These are phyloP conservation scores for Phalacrocorax aristotelis DNA, from an alignment of 2,113 vertebrate genomes.

Conservation along the genomic window DNA sequence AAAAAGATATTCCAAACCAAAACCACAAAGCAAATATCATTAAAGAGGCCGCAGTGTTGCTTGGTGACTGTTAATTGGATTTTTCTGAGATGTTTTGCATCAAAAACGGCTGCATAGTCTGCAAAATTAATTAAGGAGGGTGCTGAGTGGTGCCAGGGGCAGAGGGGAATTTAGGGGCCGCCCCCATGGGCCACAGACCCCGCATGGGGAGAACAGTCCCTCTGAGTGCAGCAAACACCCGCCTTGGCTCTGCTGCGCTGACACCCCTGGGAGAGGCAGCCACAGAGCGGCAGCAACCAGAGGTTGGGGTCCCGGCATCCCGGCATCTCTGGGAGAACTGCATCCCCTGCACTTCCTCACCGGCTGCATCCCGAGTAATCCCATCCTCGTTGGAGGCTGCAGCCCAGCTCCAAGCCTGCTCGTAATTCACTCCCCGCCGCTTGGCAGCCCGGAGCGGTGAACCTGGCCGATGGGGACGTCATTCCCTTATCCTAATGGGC, in stretches of 20 bases:
- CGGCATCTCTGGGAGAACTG: background rate
- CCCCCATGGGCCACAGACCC: background rate
- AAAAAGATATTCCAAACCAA: constrained; percentile 34
- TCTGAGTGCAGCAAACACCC: background rate
- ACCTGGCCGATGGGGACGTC: rapidly evolving
- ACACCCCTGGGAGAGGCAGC: background rate
- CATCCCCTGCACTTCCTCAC: background rate
- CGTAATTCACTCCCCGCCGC: rapidly evolving
- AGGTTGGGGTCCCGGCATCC: background rate
- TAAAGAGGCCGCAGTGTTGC: background rate
- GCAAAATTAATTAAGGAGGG: background rate
- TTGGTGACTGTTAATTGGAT: background rate
- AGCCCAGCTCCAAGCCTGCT: background rate
- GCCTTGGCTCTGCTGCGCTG: rapidly evolving
- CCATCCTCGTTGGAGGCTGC: rapidly evolving
- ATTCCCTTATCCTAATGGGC: background rate
- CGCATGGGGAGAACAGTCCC: rapidly evolving
- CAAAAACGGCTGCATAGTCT: background rate
- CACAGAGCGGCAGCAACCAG: rapidly evolving
- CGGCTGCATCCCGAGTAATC: rapidly evolving
- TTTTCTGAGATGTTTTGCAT: constrained; percentile 46
- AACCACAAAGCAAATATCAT: constrained; percentile 44
- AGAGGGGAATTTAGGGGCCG: background rate
- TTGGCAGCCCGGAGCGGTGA: background rate
- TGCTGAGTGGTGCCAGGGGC: background rate